These are phyloP conservation scores for Hylyphantes graminicola DNA, from an alignment of 1,140 invertebrate genomes.

Conservation along the genomic window DNA sequence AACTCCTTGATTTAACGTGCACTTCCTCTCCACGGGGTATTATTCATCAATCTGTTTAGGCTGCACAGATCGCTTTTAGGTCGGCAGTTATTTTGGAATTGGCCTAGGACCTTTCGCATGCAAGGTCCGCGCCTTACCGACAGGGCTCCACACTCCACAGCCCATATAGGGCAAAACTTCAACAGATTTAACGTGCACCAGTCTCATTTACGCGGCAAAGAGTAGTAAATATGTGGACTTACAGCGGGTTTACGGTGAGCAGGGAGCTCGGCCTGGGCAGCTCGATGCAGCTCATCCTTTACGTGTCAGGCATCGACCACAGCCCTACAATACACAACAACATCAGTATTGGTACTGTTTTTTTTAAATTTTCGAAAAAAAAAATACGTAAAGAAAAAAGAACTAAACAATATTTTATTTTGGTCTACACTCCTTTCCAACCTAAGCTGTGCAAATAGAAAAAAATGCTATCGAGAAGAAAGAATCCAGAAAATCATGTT, in stretches of 20 bases:
- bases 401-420: not conserved
- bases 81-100: not conserved
- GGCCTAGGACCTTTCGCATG: not conserved
- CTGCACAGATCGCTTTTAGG: not conserved
- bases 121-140: not conserved
- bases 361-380: not conserved
- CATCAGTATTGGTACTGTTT: slow-evolving; percentile 6
- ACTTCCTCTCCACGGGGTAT: too few species aligned
- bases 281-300: slow-evolving; percentile 56
- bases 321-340: slow-evolving; percentile 22
- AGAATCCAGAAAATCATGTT: not conserved
- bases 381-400: not conserved
- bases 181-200: not conserved
- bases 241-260: slow-evolving; percentile 53
- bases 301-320: slow-evolving; percentile 21
- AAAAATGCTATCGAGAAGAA: not conserved
- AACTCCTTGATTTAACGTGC: too few species aligned
- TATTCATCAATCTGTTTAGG: not conserved
- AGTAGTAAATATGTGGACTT: slow-evolving; percentile 21
- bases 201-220: not conserved
- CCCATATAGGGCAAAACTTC: not conserved
- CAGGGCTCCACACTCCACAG: not conserved
- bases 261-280: slow-evolving; percentile 49
- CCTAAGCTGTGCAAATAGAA: too few species aligned
- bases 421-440: too few species aligned